These are phyloP conservation scores for Hyphantria cunea DNA, from an alignment of 1,140 invertebrate species.

Conservation along the genomic window DNA sequence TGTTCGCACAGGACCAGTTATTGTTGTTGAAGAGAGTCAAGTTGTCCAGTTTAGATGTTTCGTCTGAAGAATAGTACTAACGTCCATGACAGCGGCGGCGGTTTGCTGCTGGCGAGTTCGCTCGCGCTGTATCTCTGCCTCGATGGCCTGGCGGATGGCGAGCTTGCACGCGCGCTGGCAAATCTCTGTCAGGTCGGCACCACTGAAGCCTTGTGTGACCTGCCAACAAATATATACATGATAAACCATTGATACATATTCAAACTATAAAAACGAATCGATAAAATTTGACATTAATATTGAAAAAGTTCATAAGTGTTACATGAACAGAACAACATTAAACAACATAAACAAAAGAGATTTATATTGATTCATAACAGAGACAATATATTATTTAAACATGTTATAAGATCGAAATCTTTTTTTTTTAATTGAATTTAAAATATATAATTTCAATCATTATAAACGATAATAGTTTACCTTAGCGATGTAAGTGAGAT, in stretches of 20 bases:
- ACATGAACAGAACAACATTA: too few species aligned
- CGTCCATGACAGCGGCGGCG: conserved; percentile 93
- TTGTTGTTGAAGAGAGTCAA: too few species aligned
- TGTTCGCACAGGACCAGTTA: too few species aligned
- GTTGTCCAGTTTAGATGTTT: too few species aligned
- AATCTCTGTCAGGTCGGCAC: conserved; percentile 99
- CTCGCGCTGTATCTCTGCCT: conserved; percentile 96
- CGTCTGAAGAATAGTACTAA: too few species aligned
- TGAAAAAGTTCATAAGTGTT: too few species aligned
- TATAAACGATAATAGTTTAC: conserved; percentile 69
- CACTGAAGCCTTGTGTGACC: conserved; percentile 93
- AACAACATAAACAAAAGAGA: too few species aligned
- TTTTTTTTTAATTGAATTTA: too few species aligned
- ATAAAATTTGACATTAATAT: neutral
- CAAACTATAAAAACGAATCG: neutral
- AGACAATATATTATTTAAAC: too few species aligned
- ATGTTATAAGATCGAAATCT: too few species aligned
- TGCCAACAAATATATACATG: conserved; percentile 29
- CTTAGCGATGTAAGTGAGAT: conserved; percentile 97
- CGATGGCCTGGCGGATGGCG: conserved; percentile 98
- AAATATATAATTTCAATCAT: too few species aligned
- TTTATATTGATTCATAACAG: too few species aligned
- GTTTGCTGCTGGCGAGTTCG: conserved; percentile 87
- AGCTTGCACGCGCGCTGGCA: conserved; percentile 99
- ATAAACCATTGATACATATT: neutral